Evolutionary conservation across 2,797 vertebrate species (phyloP).

Genomic region (Paratrypauchen microcephalus): DNA sequence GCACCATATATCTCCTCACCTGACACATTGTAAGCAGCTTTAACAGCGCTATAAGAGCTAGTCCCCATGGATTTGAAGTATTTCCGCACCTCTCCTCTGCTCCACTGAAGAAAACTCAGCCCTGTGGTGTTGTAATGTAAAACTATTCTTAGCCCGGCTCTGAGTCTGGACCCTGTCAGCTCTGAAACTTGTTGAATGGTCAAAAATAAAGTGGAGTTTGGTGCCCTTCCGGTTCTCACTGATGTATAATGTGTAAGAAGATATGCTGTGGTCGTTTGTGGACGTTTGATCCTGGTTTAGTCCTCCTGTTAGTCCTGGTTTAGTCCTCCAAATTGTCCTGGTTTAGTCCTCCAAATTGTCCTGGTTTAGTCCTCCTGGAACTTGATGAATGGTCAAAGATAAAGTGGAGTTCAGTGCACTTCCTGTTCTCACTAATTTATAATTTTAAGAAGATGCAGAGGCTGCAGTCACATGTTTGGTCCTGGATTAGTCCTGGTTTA

Average conservation of each 20-base stretch:
- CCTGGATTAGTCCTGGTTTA: no score
- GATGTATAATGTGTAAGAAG: neutral
- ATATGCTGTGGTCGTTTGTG: neutral
- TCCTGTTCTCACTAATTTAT: neutral
- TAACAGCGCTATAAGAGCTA: neutral
- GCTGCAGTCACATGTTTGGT: neutral
- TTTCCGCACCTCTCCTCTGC: slow-evolving; percentile 63
- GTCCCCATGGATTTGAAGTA: slow-evolving; percentile 58
- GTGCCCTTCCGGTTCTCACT: slow-evolving; percentile 3
- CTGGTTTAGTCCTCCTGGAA: no score
- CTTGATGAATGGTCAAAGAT: slow-evolving; percentile 6
- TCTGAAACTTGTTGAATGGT: slow-evolving; percentile 1
- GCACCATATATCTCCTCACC: neutral
- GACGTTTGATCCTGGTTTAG: neutral
- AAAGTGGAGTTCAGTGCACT: neutral
- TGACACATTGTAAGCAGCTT: neutral
- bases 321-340: no score
- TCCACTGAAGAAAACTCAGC: slow-evolving; percentile 41
- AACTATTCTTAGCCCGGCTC: slow-evolving; percentile 57
- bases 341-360: no score
- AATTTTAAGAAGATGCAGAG: neutral
- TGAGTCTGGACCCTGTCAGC: slow-evolving; percentile 14
- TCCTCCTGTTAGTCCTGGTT: no score
- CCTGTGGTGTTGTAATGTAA: neutral
- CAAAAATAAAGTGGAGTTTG: neutral